Evolutionary conservation across 2,113 vertebrate genomes (phyloP).

Genomic region (Columba livia): DNA sequence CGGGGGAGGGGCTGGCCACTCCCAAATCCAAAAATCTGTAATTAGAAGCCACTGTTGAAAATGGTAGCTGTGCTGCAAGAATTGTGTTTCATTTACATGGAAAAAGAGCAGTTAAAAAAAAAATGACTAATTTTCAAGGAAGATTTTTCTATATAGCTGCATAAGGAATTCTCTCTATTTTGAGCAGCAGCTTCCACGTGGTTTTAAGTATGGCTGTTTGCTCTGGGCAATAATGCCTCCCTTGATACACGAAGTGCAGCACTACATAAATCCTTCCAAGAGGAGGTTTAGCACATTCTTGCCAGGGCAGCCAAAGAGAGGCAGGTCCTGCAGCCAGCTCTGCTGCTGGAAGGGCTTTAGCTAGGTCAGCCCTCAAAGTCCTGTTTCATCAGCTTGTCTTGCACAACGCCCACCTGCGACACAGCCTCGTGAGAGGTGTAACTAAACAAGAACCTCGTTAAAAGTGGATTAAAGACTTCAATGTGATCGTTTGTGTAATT

Average conservation of each 20-base stretch:
- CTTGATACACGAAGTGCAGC: neutral
- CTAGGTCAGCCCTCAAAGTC: neutral
- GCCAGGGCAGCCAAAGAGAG: neutral
- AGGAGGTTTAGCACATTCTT: neutral
- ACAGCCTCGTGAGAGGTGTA: neutral
- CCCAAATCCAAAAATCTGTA: neutral
- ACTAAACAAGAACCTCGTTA: neutral
- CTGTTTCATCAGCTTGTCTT: neutral
- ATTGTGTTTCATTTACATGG: neutral
- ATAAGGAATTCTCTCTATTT: neutral
- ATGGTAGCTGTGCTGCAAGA: neutral
- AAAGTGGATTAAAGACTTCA: neutral
- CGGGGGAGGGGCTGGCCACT: no score
- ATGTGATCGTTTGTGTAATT: neutral
- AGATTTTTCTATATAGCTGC: neutral
- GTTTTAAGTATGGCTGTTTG: neutral
- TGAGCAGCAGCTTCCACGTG: neutral
- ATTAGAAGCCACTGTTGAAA: neutral
- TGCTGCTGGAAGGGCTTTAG: neutral
- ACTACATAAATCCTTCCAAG: neutral
- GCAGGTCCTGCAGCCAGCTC: neutral
- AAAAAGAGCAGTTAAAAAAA: neutral
- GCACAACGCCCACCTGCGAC: accelerated
- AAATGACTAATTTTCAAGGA: neutral
- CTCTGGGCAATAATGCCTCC: neutral